These are phyloP conservation scores for Sterrhoptilus dennistouni DNA, from an alignment of 2,113 vertebrate species.

Conservation along the genomic window DNA sequence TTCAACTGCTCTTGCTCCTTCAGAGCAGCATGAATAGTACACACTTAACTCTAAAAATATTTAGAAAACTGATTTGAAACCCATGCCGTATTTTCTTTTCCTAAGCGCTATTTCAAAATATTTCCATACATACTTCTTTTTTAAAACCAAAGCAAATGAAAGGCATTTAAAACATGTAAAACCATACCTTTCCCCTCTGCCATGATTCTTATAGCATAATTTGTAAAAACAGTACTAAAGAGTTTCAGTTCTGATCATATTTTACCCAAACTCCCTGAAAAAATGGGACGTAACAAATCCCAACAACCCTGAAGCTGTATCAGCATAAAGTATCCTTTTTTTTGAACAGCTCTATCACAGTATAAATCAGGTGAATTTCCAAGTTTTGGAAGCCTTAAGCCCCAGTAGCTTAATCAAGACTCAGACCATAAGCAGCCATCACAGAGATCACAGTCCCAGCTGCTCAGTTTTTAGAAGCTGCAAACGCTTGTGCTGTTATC, in stretches of 20 bases:
- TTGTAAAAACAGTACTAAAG: neutral
- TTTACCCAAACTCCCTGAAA: neutral
- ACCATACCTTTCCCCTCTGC: neutral
- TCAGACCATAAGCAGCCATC: neutral
- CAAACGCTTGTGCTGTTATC: neutral
- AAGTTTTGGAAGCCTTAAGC: neutral
- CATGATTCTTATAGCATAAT: neutral
- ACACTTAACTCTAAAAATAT: neutral
- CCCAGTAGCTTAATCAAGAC: neutral
- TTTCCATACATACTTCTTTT: neutral
- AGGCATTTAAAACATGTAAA: neutral
- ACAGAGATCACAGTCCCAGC: neutral
- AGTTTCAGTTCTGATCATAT: neutral
- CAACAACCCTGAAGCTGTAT: neutral
- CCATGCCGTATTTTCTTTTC: accelerated
- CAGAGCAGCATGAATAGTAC: neutral
- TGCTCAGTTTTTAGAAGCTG: neutral
- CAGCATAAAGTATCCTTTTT: neutral
- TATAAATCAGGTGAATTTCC: neutral
- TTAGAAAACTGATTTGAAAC: neutral
- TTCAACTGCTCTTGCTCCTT: neutral
- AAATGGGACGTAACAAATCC: neutral
- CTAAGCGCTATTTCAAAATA: neutral
- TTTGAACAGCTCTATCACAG: neutral
- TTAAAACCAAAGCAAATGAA: neutral